phyloP scores from a whole-genome alignment of 2,113 vertebrate species.

The Tyrannus savana region DNA sequence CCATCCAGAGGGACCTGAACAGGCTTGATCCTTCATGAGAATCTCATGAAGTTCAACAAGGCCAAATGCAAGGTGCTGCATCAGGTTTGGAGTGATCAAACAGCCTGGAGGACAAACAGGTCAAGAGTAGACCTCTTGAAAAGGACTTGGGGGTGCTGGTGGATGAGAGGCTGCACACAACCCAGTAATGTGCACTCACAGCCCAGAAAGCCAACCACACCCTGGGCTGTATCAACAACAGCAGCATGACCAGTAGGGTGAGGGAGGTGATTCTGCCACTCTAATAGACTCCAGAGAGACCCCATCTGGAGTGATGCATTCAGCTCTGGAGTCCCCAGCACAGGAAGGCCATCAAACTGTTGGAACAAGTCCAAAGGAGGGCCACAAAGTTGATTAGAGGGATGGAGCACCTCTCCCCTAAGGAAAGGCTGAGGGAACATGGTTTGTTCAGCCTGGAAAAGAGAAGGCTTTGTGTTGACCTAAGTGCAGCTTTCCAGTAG shows the following conservation, averaged over 20 bases:
- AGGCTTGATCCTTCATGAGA: not conserved
- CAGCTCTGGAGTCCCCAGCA: not conserved
- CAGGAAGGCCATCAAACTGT: no score
- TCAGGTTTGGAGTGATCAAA: not conserved
- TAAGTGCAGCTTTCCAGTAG: not conserved
- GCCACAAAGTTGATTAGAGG: not conserved
- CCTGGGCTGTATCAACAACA: not conserved
- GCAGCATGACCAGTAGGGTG: not conserved
- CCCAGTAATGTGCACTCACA: not conserved
- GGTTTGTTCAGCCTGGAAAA: not conserved
- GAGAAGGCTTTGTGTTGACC: not conserved
- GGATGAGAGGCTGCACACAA: not conserved
- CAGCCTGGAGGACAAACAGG: not conserved
- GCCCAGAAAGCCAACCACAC: not conserved
- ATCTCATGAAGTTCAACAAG: not conserved
- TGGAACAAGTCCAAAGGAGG: not conserved
- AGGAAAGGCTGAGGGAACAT: not conserved
- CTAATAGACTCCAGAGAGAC: not conserved
- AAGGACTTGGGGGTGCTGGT: not conserved
- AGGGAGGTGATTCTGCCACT: not conserved
- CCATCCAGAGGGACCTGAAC: not conserved
- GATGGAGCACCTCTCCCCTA: not conserved
- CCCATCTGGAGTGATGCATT: not conserved
- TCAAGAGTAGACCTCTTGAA: not conserved
- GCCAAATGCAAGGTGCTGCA: not conserved